Evolutionary conservation across 2,113 vertebrate genomes (phyloP), one percentile per base, ranked within the genome.

Genomic region (Passer montanus): DNA sequence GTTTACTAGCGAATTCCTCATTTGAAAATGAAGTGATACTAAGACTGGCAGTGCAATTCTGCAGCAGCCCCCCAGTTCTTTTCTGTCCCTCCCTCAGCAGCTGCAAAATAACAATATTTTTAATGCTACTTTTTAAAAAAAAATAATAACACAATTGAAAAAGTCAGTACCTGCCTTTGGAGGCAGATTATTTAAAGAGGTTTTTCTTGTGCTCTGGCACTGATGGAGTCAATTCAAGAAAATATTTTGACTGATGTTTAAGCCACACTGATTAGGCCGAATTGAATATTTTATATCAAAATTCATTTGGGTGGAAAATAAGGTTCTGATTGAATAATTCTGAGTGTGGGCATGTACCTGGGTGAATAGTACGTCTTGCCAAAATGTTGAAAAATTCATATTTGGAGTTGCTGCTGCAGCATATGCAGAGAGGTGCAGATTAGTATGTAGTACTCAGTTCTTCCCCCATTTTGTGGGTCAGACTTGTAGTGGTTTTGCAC

Each of bases 1-100:
- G 98, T 98, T 98, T 98, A 95, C 92, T 94, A 96, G 64, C 85
- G 84, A 94, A 97, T 95, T 92, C 85, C 89, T 97, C 94, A 82
- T 97, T 93, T 89, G 95, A 96, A 96, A 97, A 94, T 97, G 87
- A 96, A 97, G 81, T 9, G 47, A 95, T 95, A 69, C 94, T 84
- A 88, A 96, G 94, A 92, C 87, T 75, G 96, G 78, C 82, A 9
- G 6, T 53, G 69, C 1, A 13, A 87, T 92, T 69, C 43, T 91
- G 77, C 68, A 88, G n/a, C 47, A 77, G 68, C 44, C n/a, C 12
- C 5, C 2, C 14, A 56, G 68, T 56, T 44, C 26, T 26, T 55
- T 84, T 68, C 47, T 9, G 18, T 72, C 64, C 30, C 4, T 78
- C 53, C 21, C 35, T 59, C 68, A 76, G 60, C 64, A 73, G 49